Conservation (phyloP, 2,113 vertebrate species). For the Antechinus flavipes region DNA sequence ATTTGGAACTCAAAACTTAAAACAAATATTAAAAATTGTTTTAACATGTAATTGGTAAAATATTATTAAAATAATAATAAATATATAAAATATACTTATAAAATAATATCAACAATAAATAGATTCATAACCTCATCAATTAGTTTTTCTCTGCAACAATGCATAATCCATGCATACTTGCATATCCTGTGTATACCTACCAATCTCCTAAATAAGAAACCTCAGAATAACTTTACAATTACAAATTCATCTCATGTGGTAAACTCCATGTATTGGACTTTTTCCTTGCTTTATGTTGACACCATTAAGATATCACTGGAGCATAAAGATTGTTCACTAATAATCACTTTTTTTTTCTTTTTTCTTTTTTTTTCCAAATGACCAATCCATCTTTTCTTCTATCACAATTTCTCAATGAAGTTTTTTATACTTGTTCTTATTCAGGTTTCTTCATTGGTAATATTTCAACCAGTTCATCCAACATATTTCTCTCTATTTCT, state of each 20-base stretch:
- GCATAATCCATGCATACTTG: not conserved
- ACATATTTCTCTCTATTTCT: not conserved
- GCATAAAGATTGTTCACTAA: not conserved
- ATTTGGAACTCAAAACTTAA: too few relatives aligned
- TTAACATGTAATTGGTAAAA: too few relatives aligned
- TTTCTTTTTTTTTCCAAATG: not conserved
- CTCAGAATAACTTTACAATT: not conserved
- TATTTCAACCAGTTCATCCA: not conserved
- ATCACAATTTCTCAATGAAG: not conserved
- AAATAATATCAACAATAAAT: not conserved
- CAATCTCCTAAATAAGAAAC: not conserved
- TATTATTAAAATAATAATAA: not conserved
- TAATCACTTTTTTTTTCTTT: not conserved
- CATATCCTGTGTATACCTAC: not conserved
- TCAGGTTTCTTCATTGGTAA: not conserved
- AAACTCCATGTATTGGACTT: not conserved
- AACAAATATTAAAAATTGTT: too few relatives aligned
- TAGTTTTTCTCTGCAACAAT: not conserved
- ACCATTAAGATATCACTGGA: not conserved
- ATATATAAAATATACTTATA: not conserved
- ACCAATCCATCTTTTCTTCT: not conserved
- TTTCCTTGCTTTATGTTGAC: not conserved
- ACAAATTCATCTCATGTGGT: not conserved
- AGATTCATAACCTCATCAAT: not conserved
- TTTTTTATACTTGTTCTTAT: not conserved